These are phyloP conservation scores for Cantharis flavilabris DNA, from an alignment of 2,888 invertebrate genomes.

Conservation along the genomic window DNA sequence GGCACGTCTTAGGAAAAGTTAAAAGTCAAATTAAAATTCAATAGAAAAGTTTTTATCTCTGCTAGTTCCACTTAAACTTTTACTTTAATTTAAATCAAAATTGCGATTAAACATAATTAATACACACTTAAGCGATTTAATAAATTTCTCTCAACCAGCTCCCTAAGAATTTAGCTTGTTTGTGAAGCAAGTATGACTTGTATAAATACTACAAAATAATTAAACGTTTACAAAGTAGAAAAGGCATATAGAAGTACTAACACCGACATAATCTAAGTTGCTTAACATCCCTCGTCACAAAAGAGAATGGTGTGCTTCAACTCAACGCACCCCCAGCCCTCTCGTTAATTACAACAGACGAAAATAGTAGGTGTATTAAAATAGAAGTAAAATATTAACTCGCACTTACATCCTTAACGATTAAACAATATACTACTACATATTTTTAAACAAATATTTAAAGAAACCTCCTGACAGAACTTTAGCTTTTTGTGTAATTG, in stretches of 20 bases:
- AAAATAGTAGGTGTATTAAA: conserved; percentile 19
- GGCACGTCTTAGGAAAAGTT: background rate
- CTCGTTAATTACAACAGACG: conserved; percentile 23
- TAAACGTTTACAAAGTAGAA: conserved; percentile 19
- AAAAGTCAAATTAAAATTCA: background rate
- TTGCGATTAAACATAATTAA: background rate
- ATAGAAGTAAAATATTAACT: conserved; percentile 4
- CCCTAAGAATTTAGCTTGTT: background rate
- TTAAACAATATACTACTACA: background rate
- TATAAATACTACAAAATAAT: conserved; percentile 22
- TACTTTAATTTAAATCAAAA: background rate
- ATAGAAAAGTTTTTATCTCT: background rate
- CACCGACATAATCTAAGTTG: conserved; percentile 24
- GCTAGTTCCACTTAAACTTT: background rate
- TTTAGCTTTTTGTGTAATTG: background rate
- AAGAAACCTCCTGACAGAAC: background rate
- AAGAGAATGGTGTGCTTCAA: conserved; percentile 16
- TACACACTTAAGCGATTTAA: conserved; percentile 2
- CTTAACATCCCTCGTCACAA: conserved; percentile 17
- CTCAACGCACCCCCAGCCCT: conserved; percentile 11
- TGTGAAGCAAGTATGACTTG: background rate
- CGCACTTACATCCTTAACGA: background rate
- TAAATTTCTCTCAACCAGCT: background rate
- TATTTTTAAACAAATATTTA: conserved; percentile 1
- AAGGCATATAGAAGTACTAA: conserved; percentile 21